Base-by-base conservation (phyloP, 2,113 vertebrate species). In the Brienomyrus longianalis region DNA sequence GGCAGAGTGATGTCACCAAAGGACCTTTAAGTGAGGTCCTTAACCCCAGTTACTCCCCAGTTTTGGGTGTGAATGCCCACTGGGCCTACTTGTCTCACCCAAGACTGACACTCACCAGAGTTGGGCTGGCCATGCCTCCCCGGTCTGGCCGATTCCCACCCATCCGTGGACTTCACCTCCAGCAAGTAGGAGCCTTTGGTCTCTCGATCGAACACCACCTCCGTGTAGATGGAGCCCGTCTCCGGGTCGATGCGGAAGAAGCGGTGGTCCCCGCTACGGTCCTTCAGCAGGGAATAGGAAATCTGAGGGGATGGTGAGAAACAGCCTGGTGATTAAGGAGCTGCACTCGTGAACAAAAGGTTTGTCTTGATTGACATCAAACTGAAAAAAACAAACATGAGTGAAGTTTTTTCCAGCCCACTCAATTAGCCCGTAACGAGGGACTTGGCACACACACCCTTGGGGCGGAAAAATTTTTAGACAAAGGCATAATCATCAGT, bases 81-180 rank as follows among this genome's bases (percentile, higher is more conserved):
- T 43, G 3, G 59, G 35, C 17, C 13, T 35, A 4, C 27, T 43
- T 45, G 59, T n/a, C 8, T 6, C 21, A 62, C 43, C 51, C 15
- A 2, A 83, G 48, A 13, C 27, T 51, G 31, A 50, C 70, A 10
- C 94, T 94, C 92, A 98, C 97, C 97, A 74, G 97, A 97, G 91
- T 98, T 98, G 66, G 97, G 96, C 48, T 95, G 97, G 3, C 97
- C 97, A 23, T 95, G 95, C 90, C 97, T 97, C 89, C 97, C 97
- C 0, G 97, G 97, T 52, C 96, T 95, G 3, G 97, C 95, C 0
- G 97, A 98, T 91, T 97, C 97, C 94, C 95, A 97, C 2, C 97
- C 96, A 89, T 98, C 97, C 86, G 95, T 92, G 17, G 97, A 97
- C 91, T 96, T 96, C 51, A 98, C 95, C 94, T 98, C 97, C 89